These are phyloP conservation scores for Melanophora roralis DNA, from an alignment of 2,888 invertebrate species.

Conservation along the genomic window DNA sequence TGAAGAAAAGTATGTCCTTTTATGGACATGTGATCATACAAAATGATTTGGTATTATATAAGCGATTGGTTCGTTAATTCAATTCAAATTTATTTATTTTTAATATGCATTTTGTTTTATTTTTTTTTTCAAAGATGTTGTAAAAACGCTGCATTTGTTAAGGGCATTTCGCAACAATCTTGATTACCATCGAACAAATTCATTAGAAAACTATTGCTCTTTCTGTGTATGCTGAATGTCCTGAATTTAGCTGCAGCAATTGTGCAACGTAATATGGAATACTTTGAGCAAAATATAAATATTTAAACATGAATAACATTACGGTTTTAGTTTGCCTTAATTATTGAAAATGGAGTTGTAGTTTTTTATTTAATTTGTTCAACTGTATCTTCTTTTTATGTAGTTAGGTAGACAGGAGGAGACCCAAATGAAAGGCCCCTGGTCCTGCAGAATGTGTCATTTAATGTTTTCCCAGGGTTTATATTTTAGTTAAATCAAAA, in stretches of 20 bases:
- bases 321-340: slow-evolving; percentile 38
- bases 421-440: no score
- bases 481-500: no score
- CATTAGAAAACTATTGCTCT: slow-evolving; percentile 49
- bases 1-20: slow-evolving; percentile 58
- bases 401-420: no score
- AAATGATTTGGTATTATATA: slow-evolving; percentile 61
- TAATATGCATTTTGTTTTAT: slow-evolving; percentile 63
- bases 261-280: slow-evolving; percentile 32
- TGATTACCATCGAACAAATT: slow-evolving; percentile 46
- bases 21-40: slow-evolving; percentile 59
- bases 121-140: slow-evolving; percentile 51
- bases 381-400: slow-evolving; percentile 31
- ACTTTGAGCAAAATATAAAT: slow-evolving; percentile 13
- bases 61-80: slow-evolving; percentile 57
- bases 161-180: slow-evolving; percentile 35
- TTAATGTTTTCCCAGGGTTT: no score
- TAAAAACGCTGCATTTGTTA: slow-evolving; percentile 21
- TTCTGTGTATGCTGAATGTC: not conserved
- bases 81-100: slow-evolving; percentile 63
- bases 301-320: not conserved
- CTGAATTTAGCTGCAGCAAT: not conserved
- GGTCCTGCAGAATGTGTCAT: no score
- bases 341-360: slow-evolving; percentile 48
- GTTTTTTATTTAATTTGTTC: slow-evolving; percentile 45